A percentile compares a stretch with the other conserved stretches of the same genome.
These are phyloP conservation scores for Protaetia brevitarsis DNA, from an alignment of 1,140 invertebrate genomes.

Conservation along the genomic window DNA sequence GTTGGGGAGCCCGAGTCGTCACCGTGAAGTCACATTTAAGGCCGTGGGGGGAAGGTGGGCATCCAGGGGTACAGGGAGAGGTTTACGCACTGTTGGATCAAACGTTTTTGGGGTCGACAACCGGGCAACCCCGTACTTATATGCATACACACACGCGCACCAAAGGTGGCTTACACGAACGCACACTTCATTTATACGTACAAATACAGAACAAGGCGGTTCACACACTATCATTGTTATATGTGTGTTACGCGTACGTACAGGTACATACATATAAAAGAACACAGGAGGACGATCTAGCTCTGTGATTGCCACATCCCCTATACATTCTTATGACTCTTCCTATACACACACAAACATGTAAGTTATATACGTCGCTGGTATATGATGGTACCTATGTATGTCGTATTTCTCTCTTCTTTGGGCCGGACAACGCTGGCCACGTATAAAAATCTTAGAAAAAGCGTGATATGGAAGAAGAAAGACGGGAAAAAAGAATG, in stretches of 20 bases:
- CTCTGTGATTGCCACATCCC: conserved; percentile 13
- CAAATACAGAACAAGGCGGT: conserved; percentile 10
- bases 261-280: too few relatives aligned
- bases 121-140: conserved; percentile 36
- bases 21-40: conserved; percentile 10
- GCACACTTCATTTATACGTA: conserved; percentile 15
- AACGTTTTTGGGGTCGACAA: conserved; percentile 35
- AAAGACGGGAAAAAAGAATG: conserved; percentile 5
- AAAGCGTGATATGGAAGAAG: conserved; percentile 10
- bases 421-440: not conserved
- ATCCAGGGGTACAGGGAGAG: conserved; percentile 31
- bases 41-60: conserved; percentile 17
- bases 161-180: too few relatives aligned
- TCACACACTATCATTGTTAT: not conserved
- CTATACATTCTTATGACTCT: conserved; percentile 19
- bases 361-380: not conserved
- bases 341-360: not conserved
- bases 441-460: conserved; percentile 11
- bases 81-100: conserved; percentile 34
- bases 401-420: not conserved
- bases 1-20: conserved; percentile 12
- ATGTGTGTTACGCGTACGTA: not conserved
- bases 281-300: not conserved
- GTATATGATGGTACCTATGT: not conserved
- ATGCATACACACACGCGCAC: not conserved